phyloP scores from a whole-genome alignment of 2,797 vertebrate genomes.

The Gobionotothen gibberifrons region DNA sequence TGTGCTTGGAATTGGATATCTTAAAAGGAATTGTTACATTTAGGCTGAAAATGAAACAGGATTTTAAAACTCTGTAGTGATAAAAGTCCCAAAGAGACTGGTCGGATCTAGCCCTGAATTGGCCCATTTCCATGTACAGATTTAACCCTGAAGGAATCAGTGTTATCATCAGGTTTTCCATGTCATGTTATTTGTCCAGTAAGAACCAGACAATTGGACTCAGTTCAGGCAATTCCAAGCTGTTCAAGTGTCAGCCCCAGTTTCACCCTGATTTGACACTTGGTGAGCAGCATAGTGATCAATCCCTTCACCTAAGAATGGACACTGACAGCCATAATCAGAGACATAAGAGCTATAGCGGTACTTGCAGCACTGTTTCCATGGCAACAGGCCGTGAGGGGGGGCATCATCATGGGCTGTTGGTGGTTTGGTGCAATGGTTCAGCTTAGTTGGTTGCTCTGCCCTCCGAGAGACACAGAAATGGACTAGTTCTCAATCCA shows the following conservation, averaged over 20 bases:
- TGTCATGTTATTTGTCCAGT: constrained; percentile 15
- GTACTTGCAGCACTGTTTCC: constrained; percentile 76
- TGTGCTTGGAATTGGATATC: background rate
- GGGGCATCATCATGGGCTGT: constrained; percentile 55
- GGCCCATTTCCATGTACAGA: constrained; percentile 19
- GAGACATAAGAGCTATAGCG: constrained; percentile 70
- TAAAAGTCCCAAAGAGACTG: background rate
- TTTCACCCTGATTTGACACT: constrained; percentile 54
- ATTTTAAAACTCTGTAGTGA: constrained; percentile 2
- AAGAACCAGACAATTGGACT: constrained; percentile 25
- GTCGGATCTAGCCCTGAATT: constrained; percentile 19
- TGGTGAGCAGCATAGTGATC: constrained; percentile 65
- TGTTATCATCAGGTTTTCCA: constrained; percentile 29
- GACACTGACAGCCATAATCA: constrained; percentile 76
- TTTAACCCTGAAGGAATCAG: constrained; percentile 18
- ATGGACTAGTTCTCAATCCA: constrained; percentile 51
- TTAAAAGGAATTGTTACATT: constrained; percentile 2
- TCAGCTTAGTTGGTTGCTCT: constrained; percentile 61
- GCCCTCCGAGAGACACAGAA: constrained; percentile 30
- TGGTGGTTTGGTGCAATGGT: constrained; percentile 70
- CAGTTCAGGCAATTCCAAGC: constrained; percentile 36
- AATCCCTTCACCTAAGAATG: constrained; percentile 70
- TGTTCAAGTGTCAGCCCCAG: constrained; percentile 57
- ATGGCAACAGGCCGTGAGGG: constrained; percentile 74
- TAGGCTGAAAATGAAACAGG: background rate